These are phyloP conservation scores for Sebastes wilsoni DNA, from an alignment of 2,797 vertebrate species.

Conservation along the genomic window DNA sequence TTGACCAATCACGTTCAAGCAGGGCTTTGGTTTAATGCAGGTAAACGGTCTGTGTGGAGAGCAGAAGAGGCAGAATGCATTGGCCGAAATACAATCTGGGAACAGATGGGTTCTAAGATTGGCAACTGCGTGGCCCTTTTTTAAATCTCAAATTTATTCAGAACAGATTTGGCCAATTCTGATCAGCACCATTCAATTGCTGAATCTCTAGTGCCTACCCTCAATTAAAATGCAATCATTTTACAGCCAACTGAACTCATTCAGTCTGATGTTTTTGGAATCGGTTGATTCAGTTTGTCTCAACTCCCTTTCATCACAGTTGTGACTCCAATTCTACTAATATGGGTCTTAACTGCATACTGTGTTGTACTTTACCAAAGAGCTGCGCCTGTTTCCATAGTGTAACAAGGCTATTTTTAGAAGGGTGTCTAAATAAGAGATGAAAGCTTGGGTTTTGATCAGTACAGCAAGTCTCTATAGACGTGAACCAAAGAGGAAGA, in stretches of 20 bases:
- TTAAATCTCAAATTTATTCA: not conserved
- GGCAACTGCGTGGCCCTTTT: not conserved
- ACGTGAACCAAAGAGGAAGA: constrained; percentile 29
- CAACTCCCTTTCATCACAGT: not conserved
- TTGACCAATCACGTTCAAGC: too few relatives aligned
- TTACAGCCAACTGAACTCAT: not conserved
- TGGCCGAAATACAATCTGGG: too few relatives aligned
- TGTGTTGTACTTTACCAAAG: constrained; percentile 8
- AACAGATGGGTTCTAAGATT: too few relatives aligned
- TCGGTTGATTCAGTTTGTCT: not conserved
- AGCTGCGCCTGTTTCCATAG: constrained; percentile 39
- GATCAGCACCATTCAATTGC: not conserved
- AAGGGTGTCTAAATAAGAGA: constrained; percentile 69
- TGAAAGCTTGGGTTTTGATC: constrained; percentile 66
- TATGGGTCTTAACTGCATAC: not conserved
- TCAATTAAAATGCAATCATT: not conserved
- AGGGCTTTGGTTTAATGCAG: too few relatives aligned
- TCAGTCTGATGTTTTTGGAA: not conserved
- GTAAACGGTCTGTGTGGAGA: too few relatives aligned
- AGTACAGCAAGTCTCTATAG: constrained; percentile 40
- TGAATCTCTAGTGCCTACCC: not conserved
- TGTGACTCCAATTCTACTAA: not conserved
- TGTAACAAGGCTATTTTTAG: constrained; percentile 67
- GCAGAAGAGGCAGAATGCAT: too few relatives aligned
- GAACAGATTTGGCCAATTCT: not conserved